Evolutionary conservation across 1,140 invertebrate genomes (phyloP), one percentile per base, ranked within the genome.

Genomic region (Cydia pomonella): DNA sequence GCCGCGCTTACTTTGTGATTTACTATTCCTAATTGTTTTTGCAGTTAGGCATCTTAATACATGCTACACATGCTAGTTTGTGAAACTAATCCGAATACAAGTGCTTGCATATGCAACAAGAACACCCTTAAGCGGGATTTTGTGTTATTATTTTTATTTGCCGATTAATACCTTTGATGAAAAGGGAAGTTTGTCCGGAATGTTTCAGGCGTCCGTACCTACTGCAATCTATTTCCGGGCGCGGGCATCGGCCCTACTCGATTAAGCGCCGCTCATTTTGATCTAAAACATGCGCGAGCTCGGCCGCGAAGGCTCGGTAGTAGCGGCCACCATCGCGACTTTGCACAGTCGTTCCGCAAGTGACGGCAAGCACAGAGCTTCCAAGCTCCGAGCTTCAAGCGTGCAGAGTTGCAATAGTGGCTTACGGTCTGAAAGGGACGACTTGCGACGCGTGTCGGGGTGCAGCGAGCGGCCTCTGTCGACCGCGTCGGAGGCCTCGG

Each of bases 221-320:
- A 84, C 80, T 80, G 79, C 80, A 84, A 87, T 92, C 91, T 92
- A 92, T 92, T 92, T 92, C 86, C 84, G 91, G 83, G 83, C 86
- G 80, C 88, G 85, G 79, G 83, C 85, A 89, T 84, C 85, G 80
- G 84, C 83, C 82, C 83, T 92, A 84, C 85, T 87, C 85, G 83
- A 82, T 80, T 87, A 86, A 82, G 84, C 87, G 86, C 76, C 82
- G 88, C 80, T 92, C 90, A 92, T 90, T 92, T 87, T 85, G 82
- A 85, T 86, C 78, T 82, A 88, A 86, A 91, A 88, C 88, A 91
- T 93, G 91, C 91, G 90, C 76, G 90, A 92, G 83, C 84, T 85
- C 84, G 84, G 89, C 85, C 90, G 93, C 85, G 93, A 89, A 80
- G 92, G 92, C 82, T 92, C 92, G 87, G 83, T 93, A 80, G 92